Evolutionary conservation across 1,140 invertebrate species (phyloP).

Genomic region (Delia radicum): DNA sequence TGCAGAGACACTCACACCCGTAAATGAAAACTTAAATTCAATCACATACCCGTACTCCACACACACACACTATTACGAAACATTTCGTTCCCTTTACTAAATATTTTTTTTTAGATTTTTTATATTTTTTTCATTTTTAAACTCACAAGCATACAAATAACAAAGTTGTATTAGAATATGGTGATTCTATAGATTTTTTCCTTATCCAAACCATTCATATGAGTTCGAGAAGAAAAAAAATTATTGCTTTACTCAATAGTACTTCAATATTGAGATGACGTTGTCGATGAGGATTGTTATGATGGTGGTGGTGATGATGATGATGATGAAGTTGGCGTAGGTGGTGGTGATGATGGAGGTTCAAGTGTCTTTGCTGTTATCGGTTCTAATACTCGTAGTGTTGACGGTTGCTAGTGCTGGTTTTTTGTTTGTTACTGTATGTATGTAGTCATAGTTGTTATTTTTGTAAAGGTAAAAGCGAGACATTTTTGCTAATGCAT

Average conservation of each 20-base stretch:
- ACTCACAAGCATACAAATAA: background rate
- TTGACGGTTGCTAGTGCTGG: background rate
- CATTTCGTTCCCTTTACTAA: background rate
- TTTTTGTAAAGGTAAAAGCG: background rate
- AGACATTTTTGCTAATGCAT: conserved; percentile 44
- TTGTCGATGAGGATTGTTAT: background rate
- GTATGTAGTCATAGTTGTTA: background rate
- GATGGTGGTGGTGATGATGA: background rate
- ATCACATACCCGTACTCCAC: background rate
- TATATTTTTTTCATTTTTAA: background rate
- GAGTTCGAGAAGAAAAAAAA: background rate
- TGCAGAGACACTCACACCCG: background rate
- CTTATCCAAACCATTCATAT: conserved; percentile 4
- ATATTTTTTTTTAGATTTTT: background rate
- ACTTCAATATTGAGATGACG: conserved; percentile 14
- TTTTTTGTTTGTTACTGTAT: background rate
- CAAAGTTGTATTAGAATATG: conserved; percentile 21
- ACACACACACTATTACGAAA: background rate
- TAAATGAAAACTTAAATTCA: conserved; percentile 4
- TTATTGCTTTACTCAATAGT: conserved; percentile 22
- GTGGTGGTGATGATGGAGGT: background rate
- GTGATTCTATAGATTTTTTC: conserved; percentile 22
- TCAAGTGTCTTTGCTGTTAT: conserved; percentile 12
- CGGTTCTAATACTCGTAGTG: background rate
- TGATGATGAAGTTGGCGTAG: background rate